These are phyloP conservation scores for Ypsolopha sequella DNA, from an alignment of 2,888 invertebrate genomes.

Conservation along the genomic window DNA sequence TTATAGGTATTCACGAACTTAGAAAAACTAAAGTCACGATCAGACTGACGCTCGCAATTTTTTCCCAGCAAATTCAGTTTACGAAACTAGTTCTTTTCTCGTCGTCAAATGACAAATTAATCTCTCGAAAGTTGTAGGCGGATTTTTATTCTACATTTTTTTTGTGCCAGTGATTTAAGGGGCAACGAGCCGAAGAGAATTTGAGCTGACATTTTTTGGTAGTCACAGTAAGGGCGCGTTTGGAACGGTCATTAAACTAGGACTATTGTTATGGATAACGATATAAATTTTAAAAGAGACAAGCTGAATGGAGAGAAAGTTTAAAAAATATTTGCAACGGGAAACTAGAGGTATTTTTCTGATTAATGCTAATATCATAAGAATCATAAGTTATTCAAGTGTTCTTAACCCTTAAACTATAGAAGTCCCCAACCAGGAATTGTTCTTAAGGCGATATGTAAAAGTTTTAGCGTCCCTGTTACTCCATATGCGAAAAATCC, in stretches of 20 bases:
- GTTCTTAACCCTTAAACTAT: no score
- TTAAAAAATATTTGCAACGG: constrained; percentile 1
- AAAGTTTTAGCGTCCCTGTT: no score
- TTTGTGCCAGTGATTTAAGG: constrained; percentile 27
- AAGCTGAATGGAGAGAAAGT: background rate
- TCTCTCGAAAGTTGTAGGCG: constrained; percentile 45
- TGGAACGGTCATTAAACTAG: constrained; percentile 7
- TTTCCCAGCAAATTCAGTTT: constrained; percentile 19
- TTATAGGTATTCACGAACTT: background rate
- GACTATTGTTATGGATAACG: background rate
- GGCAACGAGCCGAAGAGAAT: constrained; percentile 50
- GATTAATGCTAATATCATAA: no score
- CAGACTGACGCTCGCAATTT: constrained; percentile 1
- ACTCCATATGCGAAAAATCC: no score
- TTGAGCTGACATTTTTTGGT: constrained; percentile 52
- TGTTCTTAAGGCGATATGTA: no score
- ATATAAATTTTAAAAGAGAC: background rate
- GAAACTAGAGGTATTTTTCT: no score
- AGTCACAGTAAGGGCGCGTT: constrained; percentile 38
- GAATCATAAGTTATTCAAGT: no score
- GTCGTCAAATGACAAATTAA: constrained; percentile 64
- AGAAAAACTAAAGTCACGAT: background rate
- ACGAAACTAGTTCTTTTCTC: constrained; percentile 35
- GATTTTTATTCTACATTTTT: constrained; percentile 28
- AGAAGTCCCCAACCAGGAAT: no score